A percentile compares a stretch with the other conserved stretches of the same genome.
Conservation (phyloP, 2,797 vertebrate genomes). For the Squalus acanthias region DNA sequence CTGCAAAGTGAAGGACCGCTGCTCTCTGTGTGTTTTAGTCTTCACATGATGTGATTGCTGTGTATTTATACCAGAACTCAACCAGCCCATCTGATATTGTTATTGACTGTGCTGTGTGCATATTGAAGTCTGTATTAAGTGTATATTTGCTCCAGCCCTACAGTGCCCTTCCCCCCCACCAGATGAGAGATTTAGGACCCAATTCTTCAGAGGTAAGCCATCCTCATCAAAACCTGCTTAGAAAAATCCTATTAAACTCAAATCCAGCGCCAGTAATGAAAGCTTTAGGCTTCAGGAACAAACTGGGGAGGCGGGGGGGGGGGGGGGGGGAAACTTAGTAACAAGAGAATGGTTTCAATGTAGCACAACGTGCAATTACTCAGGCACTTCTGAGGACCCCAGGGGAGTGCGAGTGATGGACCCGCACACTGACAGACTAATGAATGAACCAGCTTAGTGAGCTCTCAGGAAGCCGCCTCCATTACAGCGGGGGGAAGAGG, state of each 20-base stretch:
- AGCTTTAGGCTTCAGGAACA: neutral
- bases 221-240: slow-evolving; percentile 12
- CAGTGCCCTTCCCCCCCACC: neutral
- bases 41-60: neutral
- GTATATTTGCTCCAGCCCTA: neutral
- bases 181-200: neutral
- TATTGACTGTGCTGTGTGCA: neutral
- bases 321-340: neutral
- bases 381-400: neutral
- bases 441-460: slow-evolving; percentile 17
- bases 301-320: neutral
- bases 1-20: neutral
- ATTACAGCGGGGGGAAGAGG: neutral
- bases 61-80: neutral
- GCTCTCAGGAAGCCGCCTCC: neutral
- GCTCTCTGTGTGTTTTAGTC: too few relatives aligned
- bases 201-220: neutral
- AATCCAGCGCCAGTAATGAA: slow-evolving; percentile 11
- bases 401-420: slow-evolving; percentile 9
- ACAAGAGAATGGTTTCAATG: slow-evolving; percentile 18
- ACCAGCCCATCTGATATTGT: neutral
- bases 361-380: slow-evolving; percentile 28
- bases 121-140: neutral
- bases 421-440: neutral
- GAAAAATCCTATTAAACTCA: slow-evolving; percentile 31